Conservation (phyloP, 2,113 vertebrate genomes). For the Apaloderma vittatum region DNA sequence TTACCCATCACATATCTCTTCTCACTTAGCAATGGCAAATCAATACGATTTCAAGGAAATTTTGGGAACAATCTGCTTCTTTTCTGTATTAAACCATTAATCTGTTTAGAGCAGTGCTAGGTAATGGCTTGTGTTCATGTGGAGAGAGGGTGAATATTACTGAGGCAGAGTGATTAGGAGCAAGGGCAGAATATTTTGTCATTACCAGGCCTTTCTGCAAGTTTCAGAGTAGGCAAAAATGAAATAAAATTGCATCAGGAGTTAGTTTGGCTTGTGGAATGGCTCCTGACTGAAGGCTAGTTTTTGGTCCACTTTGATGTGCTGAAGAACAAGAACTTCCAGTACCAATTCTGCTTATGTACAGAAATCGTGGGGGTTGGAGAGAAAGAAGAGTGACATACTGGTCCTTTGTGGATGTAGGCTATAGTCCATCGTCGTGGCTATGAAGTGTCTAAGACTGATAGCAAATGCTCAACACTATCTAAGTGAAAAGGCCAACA, state of each 20-base stretch:
- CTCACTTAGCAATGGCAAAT: neutral
- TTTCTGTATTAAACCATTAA: neutral
- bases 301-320: slow-evolving; percentile 71
- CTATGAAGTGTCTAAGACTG: neutral
- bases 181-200: neutral
- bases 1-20: neutral
- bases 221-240: slow-evolving; percentile 38
- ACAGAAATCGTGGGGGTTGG: neutral
- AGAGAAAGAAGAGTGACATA: neutral
- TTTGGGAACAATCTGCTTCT: neutral
- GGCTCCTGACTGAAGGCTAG: slow-evolving; percentile 59
- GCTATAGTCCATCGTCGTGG: neutral
- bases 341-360: slow-evolving; percentile 50
- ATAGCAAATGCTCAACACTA: slow-evolving; percentile 14
- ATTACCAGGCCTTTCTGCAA: neutral
- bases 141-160: neutral
- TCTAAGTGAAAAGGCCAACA: neutral
- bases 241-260: slow-evolving; percentile 54
- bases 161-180: neutral
- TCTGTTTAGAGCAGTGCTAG: neutral
- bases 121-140: fast-evolving
- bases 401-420: neutral
- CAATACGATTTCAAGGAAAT: neutral
- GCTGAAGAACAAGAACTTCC: slow-evolving; percentile 69
- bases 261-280: slow-evolving; percentile 8